Percentiles rank a stretch among this genome's conserved stretches.
These are phyloP conservation scores for Pterois miles DNA, from an alignment of 2,797 vertebrate species.

Conservation along the genomic window DNA sequence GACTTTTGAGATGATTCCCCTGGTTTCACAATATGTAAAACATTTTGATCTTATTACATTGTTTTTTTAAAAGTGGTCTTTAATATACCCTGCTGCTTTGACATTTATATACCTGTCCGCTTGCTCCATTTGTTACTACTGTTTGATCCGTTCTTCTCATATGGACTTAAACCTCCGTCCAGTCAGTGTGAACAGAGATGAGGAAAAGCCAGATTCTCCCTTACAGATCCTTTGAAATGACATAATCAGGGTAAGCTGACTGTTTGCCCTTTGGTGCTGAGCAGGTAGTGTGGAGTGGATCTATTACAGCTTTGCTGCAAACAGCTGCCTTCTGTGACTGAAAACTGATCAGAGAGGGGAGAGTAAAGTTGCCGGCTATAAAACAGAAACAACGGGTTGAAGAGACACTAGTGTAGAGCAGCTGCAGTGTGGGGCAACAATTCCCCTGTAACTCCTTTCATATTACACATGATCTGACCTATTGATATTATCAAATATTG, in stretches of 20 bases:
- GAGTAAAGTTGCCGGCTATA: too few relatives aligned
- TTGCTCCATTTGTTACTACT: background rate
- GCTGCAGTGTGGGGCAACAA: background rate
- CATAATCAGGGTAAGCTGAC: too few relatives aligned
- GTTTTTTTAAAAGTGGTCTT: background rate
- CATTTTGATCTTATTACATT: background rate
- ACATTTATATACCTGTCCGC: background rate
- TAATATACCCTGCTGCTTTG: background rate
- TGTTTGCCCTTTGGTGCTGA: too few relatives aligned
- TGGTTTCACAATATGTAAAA: background rate
- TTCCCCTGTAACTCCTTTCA: background rate
- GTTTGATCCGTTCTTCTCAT: background rate
- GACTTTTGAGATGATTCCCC: background rate
- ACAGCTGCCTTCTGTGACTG: too few relatives aligned
- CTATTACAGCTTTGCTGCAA: too few relatives aligned
- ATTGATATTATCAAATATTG: background rate
- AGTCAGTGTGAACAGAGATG: background rate
- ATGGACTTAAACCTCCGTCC: background rate
- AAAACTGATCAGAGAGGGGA: too few relatives aligned
- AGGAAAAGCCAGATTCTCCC: too few relatives aligned
- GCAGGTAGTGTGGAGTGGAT: too few relatives aligned
- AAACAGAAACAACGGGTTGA: background rate
- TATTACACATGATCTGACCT: background rate
- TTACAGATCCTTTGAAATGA: too few relatives aligned
- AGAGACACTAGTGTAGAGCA: background rate